Evolutionary conservation across 2,888 invertebrate species (phyloP).

Genomic region (Limnephilus auricula): DNA sequence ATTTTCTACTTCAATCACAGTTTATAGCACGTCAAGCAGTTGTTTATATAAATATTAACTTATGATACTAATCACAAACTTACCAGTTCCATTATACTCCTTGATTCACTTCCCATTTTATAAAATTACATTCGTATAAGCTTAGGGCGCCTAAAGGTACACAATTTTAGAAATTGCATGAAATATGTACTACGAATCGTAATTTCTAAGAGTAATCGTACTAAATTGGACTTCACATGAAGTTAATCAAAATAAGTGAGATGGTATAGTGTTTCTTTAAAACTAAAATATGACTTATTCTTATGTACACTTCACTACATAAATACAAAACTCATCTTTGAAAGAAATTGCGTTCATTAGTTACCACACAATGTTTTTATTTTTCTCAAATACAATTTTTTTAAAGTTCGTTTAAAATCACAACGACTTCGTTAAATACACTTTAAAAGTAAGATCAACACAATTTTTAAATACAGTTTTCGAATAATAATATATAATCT

Average conservation of each 20-base stretch:
- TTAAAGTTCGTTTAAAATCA: neutral
- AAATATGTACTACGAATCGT: neutral
- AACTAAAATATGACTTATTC: neutral
- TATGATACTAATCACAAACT: neutral
- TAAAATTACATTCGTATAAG: neutral
- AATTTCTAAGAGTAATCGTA: neutral
- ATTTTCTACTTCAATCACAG: constrained; percentile 27
- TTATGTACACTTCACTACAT: neutral
- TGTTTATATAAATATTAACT: neutral
- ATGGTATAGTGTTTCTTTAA: neutral
- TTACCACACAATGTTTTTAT: neutral
- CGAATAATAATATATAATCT: too few species aligned
- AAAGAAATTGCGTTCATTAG: neutral
- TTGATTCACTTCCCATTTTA: neutral
- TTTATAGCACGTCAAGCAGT: constrained; percentile 4
- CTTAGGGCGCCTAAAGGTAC: neutral
- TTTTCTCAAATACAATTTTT: neutral
- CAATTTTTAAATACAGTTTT: too few species aligned
- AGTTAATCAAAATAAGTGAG: neutral
- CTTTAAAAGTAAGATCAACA: too few species aligned
- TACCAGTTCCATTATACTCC: neutral
- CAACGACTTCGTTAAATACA: too few species aligned
- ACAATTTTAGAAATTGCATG: neutral
- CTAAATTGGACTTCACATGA: neutral
- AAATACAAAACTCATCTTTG: neutral